Evolutionary conservation across 2,113 vertebrate genomes (phyloP).

Genomic region (Bujurquina vittata): DNA sequence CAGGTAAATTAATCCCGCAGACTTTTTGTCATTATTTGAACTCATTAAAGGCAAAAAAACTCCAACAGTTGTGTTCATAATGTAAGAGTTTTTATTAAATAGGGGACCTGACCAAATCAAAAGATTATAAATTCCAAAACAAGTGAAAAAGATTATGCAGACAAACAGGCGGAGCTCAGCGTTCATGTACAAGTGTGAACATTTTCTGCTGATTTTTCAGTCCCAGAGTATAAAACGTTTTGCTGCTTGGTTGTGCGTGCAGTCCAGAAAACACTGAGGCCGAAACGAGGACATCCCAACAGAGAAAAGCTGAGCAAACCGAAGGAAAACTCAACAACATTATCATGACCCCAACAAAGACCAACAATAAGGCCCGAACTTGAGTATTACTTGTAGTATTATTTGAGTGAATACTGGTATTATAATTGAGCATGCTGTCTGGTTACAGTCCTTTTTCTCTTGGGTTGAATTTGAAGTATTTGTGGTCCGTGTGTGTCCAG

Average conservation of each 20-base stretch:
- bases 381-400: background rate
- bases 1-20: too few relatives aligned
- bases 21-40: too few relatives aligned
- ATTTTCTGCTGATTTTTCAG: constrained; percentile 10
- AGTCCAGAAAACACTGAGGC: background rate
- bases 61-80: background rate
- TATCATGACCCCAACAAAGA: background rate
- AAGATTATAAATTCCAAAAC: constrained; percentile 8
- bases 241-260: background rate
- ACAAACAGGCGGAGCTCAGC: background rate
- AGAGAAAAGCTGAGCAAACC: background rate
- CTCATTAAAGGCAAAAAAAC: too few relatives aligned
- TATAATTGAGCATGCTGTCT: background rate
- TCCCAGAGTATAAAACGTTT: constrained; percentile 8
- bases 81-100: constrained; percentile 61
- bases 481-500: background rate
- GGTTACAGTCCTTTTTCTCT: background rate
- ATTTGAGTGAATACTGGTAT: background rate
- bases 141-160: constrained; percentile 6
- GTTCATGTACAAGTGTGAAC: constrained; percentile 31
- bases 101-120: constrained; percentile 23
- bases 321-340: background rate
- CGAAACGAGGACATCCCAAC: too few relatives aligned
- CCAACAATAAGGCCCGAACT: background rate
- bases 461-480: background rate